These are phyloP conservation scores for Sinocyclocheilus anophthalmus DNA, from an alignment of 2,113 vertebrate genomes.

Conservation along the genomic window DNA sequence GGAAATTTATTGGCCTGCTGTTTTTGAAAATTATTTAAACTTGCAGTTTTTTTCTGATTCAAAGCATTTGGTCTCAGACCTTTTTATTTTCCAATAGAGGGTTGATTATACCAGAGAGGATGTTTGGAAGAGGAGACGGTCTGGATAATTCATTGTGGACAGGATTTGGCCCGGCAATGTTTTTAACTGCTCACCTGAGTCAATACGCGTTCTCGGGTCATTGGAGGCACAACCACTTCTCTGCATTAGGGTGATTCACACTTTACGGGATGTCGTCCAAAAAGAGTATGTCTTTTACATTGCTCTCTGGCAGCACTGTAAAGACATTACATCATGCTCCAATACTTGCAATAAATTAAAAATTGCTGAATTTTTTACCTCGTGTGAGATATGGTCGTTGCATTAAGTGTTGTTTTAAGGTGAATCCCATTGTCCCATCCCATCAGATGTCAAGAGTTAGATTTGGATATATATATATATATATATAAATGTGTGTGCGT, in stretches of 20 bases:
- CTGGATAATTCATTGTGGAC: slow-evolving; percentile 65
- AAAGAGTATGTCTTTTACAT: slow-evolving; percentile 43
- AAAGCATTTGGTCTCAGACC: background rate
- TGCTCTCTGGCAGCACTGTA: background rate
- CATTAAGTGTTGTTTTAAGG: background rate
- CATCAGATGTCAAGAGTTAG: background rate
- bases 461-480: background rate
- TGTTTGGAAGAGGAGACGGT: slow-evolving; percentile 63
- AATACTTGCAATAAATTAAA: background rate
- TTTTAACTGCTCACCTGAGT: slow-evolving; percentile 69
- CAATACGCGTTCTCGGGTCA: slow-evolving; percentile 60
- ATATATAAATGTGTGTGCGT: too few relatives aligned
- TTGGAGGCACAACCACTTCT: slow-evolving; percentile 53
- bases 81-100: slow-evolving; percentile 49
- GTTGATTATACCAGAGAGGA: slow-evolving; percentile 62
- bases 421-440: background rate
- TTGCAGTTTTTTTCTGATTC: slow-evolving; percentile 49
- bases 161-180: slow-evolving; percentile 44
- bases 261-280: slow-evolving; percentile 54
- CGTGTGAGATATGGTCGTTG: background rate
- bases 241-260: slow-evolving; percentile 51
- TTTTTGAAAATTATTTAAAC: slow-evolving; percentile 79
- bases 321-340: background rate
- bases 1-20: slow-evolving; percentile 75
- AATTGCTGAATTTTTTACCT: background rate